A percentile compares a stretch with the other conserved stretches of the same genome.
Evolutionary conservation across 2,888 invertebrate species (phyloP).

Genomic region (Cantharis rustica): DNA sequence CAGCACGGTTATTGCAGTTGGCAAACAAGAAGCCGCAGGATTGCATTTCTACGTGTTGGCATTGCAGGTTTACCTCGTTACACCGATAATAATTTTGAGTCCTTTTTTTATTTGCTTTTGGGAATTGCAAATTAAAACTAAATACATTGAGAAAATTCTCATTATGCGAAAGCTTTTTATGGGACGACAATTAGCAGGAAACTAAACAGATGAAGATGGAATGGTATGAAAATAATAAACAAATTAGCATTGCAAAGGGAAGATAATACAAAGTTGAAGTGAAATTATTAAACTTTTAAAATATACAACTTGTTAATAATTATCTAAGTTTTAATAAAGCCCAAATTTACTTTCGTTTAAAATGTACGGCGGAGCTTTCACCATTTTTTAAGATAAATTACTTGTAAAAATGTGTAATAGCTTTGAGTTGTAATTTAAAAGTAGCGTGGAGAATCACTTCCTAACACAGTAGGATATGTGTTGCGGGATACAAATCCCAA

Average conservation of each 20-base stretch:
- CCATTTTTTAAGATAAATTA: neutral
- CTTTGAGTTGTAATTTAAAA: neutral
- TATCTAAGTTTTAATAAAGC: neutral
- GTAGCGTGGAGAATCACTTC: neutral
- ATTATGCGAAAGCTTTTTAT: neutral
- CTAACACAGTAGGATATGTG: neutral
- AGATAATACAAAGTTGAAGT: neutral
- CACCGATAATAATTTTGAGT: neutral
- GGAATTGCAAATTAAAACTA: neutral
- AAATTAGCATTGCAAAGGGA: neutral
- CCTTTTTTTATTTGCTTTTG: neutral
- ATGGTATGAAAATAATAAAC: neutral
- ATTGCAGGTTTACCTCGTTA: conserved; percentile 5
- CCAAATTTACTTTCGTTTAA: neutral
- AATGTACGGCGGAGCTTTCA: neutral
- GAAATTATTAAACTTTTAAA: neutral
- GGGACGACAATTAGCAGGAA: neutral
- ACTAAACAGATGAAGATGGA: neutral
- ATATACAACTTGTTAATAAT: neutral
- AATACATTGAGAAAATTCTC: neutral
- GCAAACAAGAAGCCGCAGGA: conserved; percentile 10
- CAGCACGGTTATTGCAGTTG: conserved; percentile 3
- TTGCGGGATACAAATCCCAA: neutral
- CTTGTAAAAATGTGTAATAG: neutral
- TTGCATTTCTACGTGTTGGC: conserved; percentile 8